Percentiles rank a stretch among this genome's conserved stretches.
Conservation (phyloP, 2,113 vertebrate species). For the Centropristis striata region DNA sequence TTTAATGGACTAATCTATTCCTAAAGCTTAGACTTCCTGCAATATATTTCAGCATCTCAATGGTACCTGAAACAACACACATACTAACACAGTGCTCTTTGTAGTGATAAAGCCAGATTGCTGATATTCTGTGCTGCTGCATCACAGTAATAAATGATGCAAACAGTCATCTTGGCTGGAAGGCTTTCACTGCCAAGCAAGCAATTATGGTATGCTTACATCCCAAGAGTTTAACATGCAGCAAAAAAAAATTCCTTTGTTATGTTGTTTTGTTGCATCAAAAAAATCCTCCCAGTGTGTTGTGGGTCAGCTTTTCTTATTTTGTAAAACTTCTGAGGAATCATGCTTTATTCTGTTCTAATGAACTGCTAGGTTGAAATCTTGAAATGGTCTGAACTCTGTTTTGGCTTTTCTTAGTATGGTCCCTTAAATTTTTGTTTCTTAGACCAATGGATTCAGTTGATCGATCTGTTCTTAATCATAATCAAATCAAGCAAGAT, state of each 20-base stretch:
- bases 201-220: neutral
- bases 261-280: neutral
- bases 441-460: neutral
- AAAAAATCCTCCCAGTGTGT: neutral
- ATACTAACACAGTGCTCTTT: neutral
- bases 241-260: neutral
- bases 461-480: neutral
- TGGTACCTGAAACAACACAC: neutral
- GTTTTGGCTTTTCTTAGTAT: neutral
- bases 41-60: slow-evolving; percentile 20
- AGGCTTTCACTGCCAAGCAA: neutral
- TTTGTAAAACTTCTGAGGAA: neutral
- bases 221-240: neutral
- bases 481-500: neutral
- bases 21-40: neutral
- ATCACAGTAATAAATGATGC: slow-evolving; percentile 14
- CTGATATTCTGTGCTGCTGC: neutral
- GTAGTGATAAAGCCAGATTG: neutral
- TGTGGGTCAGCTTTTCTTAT: neutral
- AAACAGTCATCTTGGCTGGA: neutral
- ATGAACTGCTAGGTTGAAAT: neutral
- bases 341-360: neutral
- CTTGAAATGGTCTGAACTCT: neutral
- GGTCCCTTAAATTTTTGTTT: neutral
- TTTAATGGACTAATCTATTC: slow-evolving; percentile 1